Base-by-base conservation (phyloP, 2,797 vertebrate species). In the Euphonia xanthogaster region DNA sequence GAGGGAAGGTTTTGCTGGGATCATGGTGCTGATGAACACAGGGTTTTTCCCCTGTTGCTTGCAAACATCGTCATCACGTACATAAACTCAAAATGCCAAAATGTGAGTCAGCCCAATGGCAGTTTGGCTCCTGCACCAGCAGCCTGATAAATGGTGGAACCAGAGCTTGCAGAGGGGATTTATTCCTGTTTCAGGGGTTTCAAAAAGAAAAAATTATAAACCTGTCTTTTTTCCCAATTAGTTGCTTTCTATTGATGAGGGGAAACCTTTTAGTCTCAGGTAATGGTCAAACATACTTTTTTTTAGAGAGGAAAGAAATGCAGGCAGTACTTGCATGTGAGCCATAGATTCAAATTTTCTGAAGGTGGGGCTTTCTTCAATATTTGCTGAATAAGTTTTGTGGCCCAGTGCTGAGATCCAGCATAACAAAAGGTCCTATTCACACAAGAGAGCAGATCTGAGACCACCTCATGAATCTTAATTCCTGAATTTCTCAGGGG, bases 11-110 rank as follows among this genome's bases (percentile, higher is more conserved):
- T 78, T 48, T 75, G 21, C 39, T 2, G 8, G 76, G 65, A 55
- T 65, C 5, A 1, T 7, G 14, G 71, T 35, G 51, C 47, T 57
- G 58, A 72, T 65, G 54, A 61, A 54, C 54, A 28, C 54, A 37
- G 62, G 55, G 35, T 3, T 68, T 62, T 75, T 33, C 39, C 10
- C 63, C 61, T 31, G 42, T 47, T 84, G 62, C 93, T 94, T 96
- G 82, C 88, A 95, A 94, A 94, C 88, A 23, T 70, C 2, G 0
- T 92, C 66, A 35, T 66, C 71, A 54, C 68, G 81, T 96, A 82
- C 28, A 80, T 45, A 93, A 95, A 89, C 66, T 78, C 66, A 40
- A 85, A 95, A 82, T 51, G 92, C 74, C 80, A 96, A 91, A 86
- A 72, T 31, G 53, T 91, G 85, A 97, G 76, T 97, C 91, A 92